Conservation (phyloP, 2,888 invertebrate genomes). For the Nephrotoma appendiculata region DNA sequence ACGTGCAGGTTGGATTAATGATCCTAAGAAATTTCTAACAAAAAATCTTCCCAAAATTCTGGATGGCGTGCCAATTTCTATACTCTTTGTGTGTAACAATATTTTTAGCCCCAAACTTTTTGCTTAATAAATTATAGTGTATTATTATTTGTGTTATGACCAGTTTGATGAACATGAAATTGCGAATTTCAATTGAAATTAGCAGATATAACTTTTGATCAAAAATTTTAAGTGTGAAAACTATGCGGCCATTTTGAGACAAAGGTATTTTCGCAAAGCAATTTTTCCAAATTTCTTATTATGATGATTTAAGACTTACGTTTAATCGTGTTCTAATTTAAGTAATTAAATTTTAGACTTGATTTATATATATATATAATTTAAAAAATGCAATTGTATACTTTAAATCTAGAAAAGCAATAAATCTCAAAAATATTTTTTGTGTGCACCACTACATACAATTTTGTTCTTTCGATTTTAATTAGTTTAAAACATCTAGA, state of each 20-base stretch:
- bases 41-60: not conserved
- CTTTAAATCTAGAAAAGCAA: not conserved
- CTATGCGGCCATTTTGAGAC: slow-evolving; percentile 10
- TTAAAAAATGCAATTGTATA: not conserved
- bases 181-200: not conserved
- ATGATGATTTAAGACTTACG: not conserved
- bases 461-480: not conserved
- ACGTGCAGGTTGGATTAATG: no score
- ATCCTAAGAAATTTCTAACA: not conserved
- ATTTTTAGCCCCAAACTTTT: not conserved
- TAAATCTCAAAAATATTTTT: not conserved
- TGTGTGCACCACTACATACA: not conserved
- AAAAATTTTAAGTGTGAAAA: not conserved
- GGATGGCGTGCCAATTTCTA: not conserved
- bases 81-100: not conserved
- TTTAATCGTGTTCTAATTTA: not conserved
- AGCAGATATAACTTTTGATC: not conserved
- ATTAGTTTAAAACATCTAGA: not conserved
- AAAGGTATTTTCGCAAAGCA: slow-evolving; percentile 1
- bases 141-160: not conserved
- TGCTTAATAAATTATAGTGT: not conserved
- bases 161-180: not conserved
- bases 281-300: not conserved
- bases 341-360: not conserved
- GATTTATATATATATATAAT: not conserved